Evolutionary conservation across 2,113 vertebrate species (phyloP).

Genomic region (Ceyx cyanopectus): DNA sequence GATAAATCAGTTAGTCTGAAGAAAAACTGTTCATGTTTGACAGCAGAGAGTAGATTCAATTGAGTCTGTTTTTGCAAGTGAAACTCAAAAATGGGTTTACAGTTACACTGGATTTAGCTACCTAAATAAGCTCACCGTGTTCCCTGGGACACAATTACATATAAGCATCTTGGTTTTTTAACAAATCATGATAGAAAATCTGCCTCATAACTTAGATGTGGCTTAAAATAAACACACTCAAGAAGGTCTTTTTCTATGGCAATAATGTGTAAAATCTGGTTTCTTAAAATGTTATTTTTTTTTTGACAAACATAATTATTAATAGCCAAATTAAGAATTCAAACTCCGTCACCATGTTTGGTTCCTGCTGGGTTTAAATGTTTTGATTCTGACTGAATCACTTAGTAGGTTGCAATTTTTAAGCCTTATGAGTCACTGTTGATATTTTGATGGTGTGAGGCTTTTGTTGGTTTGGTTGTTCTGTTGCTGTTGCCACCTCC

Average conservation of each 20-base stretch:
- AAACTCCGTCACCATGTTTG: neutral
- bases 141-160: neutral
- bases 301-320: neutral
- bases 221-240: neutral
- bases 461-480: neutral
- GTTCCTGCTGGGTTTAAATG: neutral
- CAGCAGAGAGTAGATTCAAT: neutral
- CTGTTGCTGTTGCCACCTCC: neutral
- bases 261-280: neutral
- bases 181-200: neutral
- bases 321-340: neutral
- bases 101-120: neutral
- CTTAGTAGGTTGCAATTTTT: neutral
- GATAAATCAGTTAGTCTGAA: neutral
- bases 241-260: neutral
- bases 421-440: slow-evolving; percentile 21
- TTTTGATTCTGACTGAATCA: slow-evolving; percentile 5
- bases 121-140: neutral
- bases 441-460: neutral
- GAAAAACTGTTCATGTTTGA: neutral
- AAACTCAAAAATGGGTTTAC: neutral
- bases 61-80: neutral
- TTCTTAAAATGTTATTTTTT: neutral
- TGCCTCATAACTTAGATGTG: neutral
- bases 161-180: neutral